phyloP scores from a whole-genome alignment of 2,797 vertebrate species.

The Rhincodon typus region DNA sequence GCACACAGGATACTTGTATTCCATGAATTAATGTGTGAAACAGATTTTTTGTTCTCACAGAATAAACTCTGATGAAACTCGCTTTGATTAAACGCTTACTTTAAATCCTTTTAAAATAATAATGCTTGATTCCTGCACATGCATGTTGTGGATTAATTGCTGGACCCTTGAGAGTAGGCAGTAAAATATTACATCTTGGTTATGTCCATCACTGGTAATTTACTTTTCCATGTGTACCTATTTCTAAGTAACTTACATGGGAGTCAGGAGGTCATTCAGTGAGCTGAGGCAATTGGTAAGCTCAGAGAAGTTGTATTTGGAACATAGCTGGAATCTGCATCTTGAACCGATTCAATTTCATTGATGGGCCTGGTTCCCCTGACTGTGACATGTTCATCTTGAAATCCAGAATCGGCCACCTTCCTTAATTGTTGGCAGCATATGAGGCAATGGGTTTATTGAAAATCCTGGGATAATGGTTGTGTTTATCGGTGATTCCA shows the following conservation, averaged over 20 bases:
- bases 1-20: neutral
- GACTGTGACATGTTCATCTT: neutral
- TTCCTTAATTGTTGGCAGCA: neutral
- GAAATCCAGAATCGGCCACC: neutral
- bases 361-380: neutral
- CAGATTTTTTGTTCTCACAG: neutral
- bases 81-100: neutral
- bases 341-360: neutral
- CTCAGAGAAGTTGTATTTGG: neutral
- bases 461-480: neutral
- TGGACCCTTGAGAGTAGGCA: slow-evolving; percentile 12
- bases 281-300: neutral
- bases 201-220: neutral
- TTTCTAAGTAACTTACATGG: slow-evolving; percentile 4
- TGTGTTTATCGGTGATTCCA: neutral
- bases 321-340: neutral
- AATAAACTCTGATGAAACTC: neutral
- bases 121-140: neutral
- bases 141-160: neutral
- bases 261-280: slow-evolving; percentile 25
- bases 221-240: slow-evolving; percentile 18
- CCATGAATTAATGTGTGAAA: neutral
- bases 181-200: slow-evolving; percentile 29
- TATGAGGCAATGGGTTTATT: neutral
- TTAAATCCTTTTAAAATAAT: slow-evolving; percentile 3